Conservation (phyloP, 2,113 vertebrate genomes). For the Eclectus roratus region DNA sequence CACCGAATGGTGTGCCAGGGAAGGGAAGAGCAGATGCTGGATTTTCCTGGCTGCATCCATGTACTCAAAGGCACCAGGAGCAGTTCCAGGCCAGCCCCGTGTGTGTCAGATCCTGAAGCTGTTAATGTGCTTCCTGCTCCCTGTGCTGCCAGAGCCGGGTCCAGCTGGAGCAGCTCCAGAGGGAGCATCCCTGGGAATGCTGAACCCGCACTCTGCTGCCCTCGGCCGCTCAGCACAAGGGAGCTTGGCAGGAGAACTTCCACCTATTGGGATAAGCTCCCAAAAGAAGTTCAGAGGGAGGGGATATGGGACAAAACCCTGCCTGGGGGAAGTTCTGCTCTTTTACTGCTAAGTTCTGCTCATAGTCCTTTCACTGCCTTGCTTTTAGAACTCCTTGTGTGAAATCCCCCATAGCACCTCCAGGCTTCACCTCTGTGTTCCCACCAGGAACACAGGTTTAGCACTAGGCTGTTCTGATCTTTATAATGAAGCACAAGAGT, state of each 20-base stretch:
- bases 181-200: fast-evolving
- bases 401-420: neutral
- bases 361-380: neutral
- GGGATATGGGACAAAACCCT: neutral
- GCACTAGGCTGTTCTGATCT: neutral
- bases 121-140: neutral
- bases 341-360: neutral
- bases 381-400: neutral
- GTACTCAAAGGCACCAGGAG: neutral
- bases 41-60: neutral
- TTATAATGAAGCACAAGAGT: neutral
- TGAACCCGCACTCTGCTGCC: fast-evolving
- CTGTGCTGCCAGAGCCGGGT: fast-evolving
- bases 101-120: neutral
- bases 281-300: neutral
- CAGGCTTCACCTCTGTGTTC: neutral
- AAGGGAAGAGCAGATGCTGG: neutral
- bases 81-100: neutral
- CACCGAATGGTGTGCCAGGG: fast-evolving
- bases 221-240: neutral
- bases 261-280: neutral
- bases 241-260: neutral
- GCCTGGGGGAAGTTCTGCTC: neutral
- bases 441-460: neutral
- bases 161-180: neutral